A percentile compares a stretch with the other conserved stretches of the same genome.
phyloP scores from a whole-genome alignment of 2,113 vertebrate genomes.

The Martes martes region DNA sequence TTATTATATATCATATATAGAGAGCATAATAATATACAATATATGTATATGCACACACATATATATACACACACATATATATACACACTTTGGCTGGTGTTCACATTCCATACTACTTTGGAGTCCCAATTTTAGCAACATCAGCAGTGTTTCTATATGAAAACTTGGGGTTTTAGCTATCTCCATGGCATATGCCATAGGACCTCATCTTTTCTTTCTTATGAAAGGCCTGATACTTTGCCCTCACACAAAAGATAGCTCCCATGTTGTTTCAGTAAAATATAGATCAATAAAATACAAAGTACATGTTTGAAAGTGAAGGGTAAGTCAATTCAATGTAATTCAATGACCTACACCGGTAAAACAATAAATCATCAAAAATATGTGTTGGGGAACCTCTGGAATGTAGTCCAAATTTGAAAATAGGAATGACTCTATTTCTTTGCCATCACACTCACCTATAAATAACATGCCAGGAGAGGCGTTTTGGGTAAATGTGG shows the following conservation, averaged over 20 bases:
- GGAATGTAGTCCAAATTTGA: not conserved
- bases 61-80: not conserved
- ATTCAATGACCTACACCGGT: not conserved
- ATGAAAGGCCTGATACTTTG: slow-evolving; percentile 40
- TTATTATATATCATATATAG: not conserved
- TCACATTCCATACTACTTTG: not conserved
- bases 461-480: not conserved
- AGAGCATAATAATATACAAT: not conserved
- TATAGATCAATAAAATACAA: slow-evolving; percentile 64
- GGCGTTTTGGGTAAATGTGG: not conserved
- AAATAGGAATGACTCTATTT: not conserved
- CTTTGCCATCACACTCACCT: not conserved
- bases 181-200: not conserved
- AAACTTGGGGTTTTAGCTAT: not conserved
- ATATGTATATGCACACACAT: not conserved
- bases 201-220: not conserved
- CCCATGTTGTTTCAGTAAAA: slow-evolving; percentile 15
- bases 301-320: slow-evolving; percentile 58
- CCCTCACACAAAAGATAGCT: not conserved
- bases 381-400: not conserved
- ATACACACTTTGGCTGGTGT: not conserved
- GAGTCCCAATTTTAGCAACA: not conserved
- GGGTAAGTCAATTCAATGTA: not conserved
- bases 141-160: not conserved
- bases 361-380: slow-evolving; percentile 15